phyloP scores from a whole-genome alignment of 2,888 invertebrate species.

The Trachelus tabidus region DNA sequence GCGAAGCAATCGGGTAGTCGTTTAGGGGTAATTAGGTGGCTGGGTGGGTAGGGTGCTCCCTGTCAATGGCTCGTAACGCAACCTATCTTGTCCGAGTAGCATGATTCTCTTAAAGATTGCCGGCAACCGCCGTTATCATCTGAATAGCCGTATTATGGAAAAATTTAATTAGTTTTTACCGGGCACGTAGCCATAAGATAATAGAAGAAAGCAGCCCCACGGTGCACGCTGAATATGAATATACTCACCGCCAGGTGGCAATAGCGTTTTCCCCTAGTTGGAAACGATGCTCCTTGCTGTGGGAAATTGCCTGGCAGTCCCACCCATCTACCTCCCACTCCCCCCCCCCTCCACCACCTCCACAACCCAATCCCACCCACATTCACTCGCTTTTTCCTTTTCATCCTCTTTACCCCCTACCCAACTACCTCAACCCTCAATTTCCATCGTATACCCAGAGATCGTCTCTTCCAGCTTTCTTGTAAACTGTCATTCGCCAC shows the following conservation, averaged over 20 bases:
- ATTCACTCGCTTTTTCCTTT: too few species aligned
- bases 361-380: too few species aligned
- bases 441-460: too few species aligned
- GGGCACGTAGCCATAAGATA: slow-evolving; percentile 38
- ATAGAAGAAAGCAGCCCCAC: slow-evolving; percentile 38
- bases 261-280: slow-evolving; percentile 33
- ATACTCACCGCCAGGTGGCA: slow-evolving; percentile 24
- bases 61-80: slow-evolving; percentile 30
- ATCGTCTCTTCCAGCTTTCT: too few species aligned
- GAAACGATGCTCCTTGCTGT: slow-evolving; percentile 29
- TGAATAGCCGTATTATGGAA: slow-evolving; percentile 45
- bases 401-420: too few species aligned
- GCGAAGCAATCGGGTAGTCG: slow-evolving; percentile 13
- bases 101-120: slow-evolving; percentile 22
- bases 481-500: too few species aligned
- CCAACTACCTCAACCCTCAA: too few species aligned
- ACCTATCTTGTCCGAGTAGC: slow-evolving; percentile 14
- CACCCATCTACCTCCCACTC: too few species aligned
- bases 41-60: slow-evolving; percentile 26
- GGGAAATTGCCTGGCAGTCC: slow-evolving; percentile 23
- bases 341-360: too few species aligned
- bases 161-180: slow-evolving; percentile 54
- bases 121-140: slow-evolving; percentile 42
- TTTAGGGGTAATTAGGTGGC: slow-evolving; percentile 38
- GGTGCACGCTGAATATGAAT: slow-evolving; percentile 44